phyloP scores from a whole-genome alignment of 2,797 vertebrate genomes.

The Eutrigla gurnardus region DNA sequence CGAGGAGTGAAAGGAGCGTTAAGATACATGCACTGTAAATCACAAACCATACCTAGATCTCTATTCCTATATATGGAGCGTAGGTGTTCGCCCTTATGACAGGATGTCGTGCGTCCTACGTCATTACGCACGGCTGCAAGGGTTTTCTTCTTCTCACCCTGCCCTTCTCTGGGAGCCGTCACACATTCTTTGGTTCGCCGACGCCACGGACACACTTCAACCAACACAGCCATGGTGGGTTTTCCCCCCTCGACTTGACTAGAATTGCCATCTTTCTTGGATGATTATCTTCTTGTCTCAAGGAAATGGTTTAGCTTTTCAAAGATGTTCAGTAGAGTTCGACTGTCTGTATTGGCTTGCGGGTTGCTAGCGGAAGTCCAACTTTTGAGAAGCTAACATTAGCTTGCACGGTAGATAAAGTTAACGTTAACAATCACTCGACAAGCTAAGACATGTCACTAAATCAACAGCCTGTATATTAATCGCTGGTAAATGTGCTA shows the following conservation, averaged over 20 bases:
- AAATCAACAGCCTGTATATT: accelerated
- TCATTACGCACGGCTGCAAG: conserved; percentile 50
- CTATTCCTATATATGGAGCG: conserved; percentile 69
- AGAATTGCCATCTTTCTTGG: neutral
- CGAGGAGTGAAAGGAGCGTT: neutral
- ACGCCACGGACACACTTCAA: conserved; percentile 68
- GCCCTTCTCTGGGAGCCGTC: conserved; percentile 27
- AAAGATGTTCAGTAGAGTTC: neutral
- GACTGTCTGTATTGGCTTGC: conserved; percentile 13
- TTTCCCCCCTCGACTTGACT: conserved; percentile 6
- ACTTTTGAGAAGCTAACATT: conserved; percentile 69
- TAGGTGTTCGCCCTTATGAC: neutral
- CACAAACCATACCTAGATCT: neutral
- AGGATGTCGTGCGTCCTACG: conserved; percentile 48
- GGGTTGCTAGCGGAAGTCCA: conserved; percentile 77
- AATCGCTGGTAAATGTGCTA: neutral
- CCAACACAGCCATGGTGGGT: conserved; percentile 79
- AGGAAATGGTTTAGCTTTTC: neutral
- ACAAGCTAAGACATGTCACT: neutral
- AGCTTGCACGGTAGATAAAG: conserved; percentile 37
- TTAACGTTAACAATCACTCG: conserved; percentile 2
- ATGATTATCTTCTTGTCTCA: neutral
- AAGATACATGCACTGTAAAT: neutral
- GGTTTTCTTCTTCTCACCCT: conserved; percentile 37
- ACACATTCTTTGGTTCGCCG: conserved; percentile 72